A percentile compares a stretch with the other conserved stretches of the same genome.
Evolutionary conservation across 1,140 invertebrate genomes (phyloP).

Genomic region (Rhyzopertha dominica): DNA sequence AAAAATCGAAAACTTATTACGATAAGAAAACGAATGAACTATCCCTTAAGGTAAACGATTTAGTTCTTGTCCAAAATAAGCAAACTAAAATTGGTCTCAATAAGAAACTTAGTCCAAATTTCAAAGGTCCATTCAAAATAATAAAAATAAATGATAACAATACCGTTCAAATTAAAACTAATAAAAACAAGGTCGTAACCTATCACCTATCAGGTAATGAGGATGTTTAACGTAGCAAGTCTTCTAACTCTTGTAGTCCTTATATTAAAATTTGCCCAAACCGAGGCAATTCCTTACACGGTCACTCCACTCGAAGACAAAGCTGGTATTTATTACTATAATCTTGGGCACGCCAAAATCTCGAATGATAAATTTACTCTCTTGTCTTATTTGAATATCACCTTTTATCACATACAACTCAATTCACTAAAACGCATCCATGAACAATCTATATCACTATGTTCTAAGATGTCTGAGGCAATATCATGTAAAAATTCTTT

Average conservation of each 20-base stretch:
- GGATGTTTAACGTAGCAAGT: conserved; percentile 1
- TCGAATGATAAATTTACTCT: conserved; percentile 16
- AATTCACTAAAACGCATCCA: conserved; percentile 7
- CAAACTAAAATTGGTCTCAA: conserved; percentile 9
- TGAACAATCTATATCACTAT: conserved; percentile 2
- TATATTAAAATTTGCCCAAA: not conserved
- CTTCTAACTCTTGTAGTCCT: not conserved
- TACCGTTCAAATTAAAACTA: conserved; percentile 16
- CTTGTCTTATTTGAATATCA: conserved; percentile 21
- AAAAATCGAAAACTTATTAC: conserved; percentile 33
- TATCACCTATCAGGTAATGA: conserved; percentile 19
- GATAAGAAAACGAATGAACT: conserved; percentile 26
- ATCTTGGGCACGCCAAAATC: conserved; percentile 18
- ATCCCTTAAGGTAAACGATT: conserved; percentile 24
- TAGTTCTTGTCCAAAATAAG: conserved; percentile 21
- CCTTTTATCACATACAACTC: conserved; percentile 11
- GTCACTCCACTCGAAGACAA: conserved; percentile 7
- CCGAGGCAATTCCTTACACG: no score
- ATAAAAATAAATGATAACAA: conserved; percentile 17
- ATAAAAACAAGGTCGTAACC: conserved; percentile 15
- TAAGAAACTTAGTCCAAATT: conserved; percentile 17
- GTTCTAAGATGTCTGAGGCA: conserved; percentile 7
- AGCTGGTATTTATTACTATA: conserved; percentile 21
- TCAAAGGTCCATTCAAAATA: conserved; percentile 24
- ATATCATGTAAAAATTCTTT: conserved; percentile 18